Conservation (phyloP, 2,888 invertebrate species). For the Pemphredon lugubris region DNA sequence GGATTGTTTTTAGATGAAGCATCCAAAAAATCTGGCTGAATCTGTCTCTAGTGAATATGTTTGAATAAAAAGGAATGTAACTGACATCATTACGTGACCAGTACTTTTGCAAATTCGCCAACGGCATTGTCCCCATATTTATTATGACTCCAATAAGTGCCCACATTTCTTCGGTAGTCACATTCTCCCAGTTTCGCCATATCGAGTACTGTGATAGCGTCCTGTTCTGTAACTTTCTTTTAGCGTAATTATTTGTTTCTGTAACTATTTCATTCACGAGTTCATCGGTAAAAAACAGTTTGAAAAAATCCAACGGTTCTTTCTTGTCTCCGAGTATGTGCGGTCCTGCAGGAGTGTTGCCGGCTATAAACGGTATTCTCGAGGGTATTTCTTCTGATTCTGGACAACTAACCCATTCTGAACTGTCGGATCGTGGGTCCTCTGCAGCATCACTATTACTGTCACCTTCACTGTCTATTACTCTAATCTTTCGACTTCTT, state of each 20-base stretch:
- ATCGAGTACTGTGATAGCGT: slow-evolving; percentile 26
- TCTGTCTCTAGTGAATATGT: slow-evolving; percentile 37
- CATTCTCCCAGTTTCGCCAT: slow-evolving; percentile 45
- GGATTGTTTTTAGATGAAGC: slow-evolving; percentile 37
- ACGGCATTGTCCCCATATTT: slow-evolving; percentile 51
- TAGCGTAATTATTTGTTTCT: slow-evolving; percentile 28
- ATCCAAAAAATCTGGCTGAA: slow-evolving; percentile 50
- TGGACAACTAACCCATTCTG: slow-evolving; percentile 44
- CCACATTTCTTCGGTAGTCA: slow-evolving; percentile 46
- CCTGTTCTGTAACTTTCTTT: slow-evolving; percentile 31
- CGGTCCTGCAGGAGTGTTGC: slow-evolving; percentile 35
- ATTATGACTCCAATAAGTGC: slow-evolving; percentile 56
- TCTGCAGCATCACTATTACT: slow-evolving; percentile 23
- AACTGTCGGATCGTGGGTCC: slow-evolving; percentile 34
- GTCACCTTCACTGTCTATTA: slow-evolving; percentile 40
- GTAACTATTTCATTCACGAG: slow-evolving; percentile 13
- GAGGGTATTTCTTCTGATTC: slow-evolving; percentile 44
- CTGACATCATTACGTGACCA: slow-evolving; percentile 38
- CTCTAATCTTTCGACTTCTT: slow-evolving; percentile 38
- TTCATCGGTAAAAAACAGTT: slow-evolving; percentile 31
- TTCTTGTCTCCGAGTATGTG: slow-evolving; percentile 23
- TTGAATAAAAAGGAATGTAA: slow-evolving; percentile 37
- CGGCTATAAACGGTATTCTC: slow-evolving; percentile 38
- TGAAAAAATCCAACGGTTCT: slow-evolving; percentile 42
- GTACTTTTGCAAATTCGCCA: slow-evolving; percentile 51